A percentile compares a stretch with the other conserved stretches of the same genome.
Evolutionary conservation across 1,140 invertebrate species (phyloP).

Genomic region (Drosophila repleta): DNA sequence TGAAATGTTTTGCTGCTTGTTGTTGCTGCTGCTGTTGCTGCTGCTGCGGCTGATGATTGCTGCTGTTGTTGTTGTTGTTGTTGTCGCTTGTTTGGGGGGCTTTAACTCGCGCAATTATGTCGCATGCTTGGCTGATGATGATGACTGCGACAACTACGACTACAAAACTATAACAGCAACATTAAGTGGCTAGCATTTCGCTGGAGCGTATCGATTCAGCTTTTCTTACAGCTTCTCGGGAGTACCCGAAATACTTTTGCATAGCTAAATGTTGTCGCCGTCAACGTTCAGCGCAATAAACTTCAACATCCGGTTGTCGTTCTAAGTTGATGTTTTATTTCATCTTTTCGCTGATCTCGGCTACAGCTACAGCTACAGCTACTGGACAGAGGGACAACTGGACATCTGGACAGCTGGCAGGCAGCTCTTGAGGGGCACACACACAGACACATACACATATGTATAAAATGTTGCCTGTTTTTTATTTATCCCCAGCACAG

Average conservation of each 20-base stretch:
- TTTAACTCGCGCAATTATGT: constrained; percentile 83
- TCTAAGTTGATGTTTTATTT: constrained; percentile 55
- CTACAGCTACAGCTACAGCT: too few relatives aligned
- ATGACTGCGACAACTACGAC: constrained; percentile 75
- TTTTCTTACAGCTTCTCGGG: constrained; percentile 20
- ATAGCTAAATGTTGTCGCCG: constrained; percentile 50
- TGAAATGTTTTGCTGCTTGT: constrained; percentile 75
- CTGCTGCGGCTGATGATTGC: constrained; percentile 58
- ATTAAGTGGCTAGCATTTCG: constrained; percentile 59
- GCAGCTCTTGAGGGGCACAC: constrained; percentile 17
- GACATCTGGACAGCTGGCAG: constrained; percentile 27
- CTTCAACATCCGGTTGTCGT: constrained; percentile 78
- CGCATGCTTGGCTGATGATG: constrained; percentile 83
- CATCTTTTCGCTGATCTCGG: constrained; percentile 66
- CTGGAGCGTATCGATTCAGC: constrained; percentile 74
- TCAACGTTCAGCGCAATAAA: constrained; percentile 52
- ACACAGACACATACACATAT: constrained; percentile 42
- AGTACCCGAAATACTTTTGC: constrained; percentile 55
- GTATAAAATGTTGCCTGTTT: constrained; percentile 72
- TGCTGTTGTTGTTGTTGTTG: constrained; percentile 46
- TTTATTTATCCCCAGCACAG: constrained; percentile 63
- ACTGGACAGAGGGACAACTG: too few relatives aligned
- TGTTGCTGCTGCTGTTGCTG: constrained; percentile 54
- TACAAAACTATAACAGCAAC: constrained; percentile 38
- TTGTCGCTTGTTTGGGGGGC: constrained; percentile 51